Base-by-base conservation (phyloP, 2,113 vertebrate species). In the Dipodomys merriami region DNA sequence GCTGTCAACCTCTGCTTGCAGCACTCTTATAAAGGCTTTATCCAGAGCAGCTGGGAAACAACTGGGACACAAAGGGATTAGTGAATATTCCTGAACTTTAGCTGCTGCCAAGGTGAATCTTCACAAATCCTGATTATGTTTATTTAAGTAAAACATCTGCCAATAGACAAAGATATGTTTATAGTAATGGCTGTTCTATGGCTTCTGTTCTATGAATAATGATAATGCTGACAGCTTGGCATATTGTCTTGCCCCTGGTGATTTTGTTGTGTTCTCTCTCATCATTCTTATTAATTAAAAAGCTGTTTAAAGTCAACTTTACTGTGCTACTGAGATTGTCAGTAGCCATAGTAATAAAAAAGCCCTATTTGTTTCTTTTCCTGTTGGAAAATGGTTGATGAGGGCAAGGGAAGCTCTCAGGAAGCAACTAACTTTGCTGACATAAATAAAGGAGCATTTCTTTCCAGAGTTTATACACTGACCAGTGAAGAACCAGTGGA, bases 41-140 rank as follows among this genome's bases (percentile, higher is more conserved):
- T 71, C 29, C 91, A 29, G 83, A 93, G 79, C 93, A 93, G 83
- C 88, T 89, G 92, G 92, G 35, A 22, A 79, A 46, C 93, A 94
- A 92, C 77, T 83, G 49, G 93, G 92, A 71, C 91, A 83, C 16
- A 7, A 77, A 29, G 29, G 94, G 92, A 97, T 96, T 95, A 95
- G 92, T n/a, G 80, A 85, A 27, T 71, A 92, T 72, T 76, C 82
- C 83, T 81, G 76, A 81, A 68, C 83, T 83, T 86, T 72, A 67
- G 49, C 67, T 68, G 57, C 76, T 86, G 95, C 93, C 92, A 94
- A 92, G 93, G 95, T 90, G 90, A 92, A 93, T 93, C 93, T 93
- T 94, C 88, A 60, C 83, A 94, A 96, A 96, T 95, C 93, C 92
- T 81, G 92, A 92, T 95, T 93, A 88, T 78, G 71, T 91, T 95